Evolutionary conservation across 2,113 vertebrate genomes (phyloP).

Genomic region (Tichodroma muraria): DNA sequence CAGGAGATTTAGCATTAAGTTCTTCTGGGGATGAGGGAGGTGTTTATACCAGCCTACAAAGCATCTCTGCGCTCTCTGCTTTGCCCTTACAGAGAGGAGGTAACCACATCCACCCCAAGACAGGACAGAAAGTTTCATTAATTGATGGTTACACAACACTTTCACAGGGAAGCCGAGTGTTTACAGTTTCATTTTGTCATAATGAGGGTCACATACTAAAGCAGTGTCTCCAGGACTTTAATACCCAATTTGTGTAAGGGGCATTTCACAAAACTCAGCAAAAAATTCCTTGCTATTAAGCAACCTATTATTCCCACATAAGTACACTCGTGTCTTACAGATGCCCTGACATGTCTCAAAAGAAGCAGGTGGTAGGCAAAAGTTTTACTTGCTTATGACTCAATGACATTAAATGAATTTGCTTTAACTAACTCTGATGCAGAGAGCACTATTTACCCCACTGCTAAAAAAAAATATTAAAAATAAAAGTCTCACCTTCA

Average conservation of each 20-base stretch:
- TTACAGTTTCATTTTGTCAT: slow-evolving; percentile 12
- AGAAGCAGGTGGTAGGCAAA: not conserved
- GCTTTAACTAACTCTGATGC: not conserved
- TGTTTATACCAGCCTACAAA: not conserved
- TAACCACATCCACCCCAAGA: not conserved
- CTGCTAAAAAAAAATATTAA: not conserved
- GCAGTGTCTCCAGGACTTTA: not conserved
- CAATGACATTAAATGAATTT: not conserved
- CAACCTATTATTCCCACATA: not conserved
- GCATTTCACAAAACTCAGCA: slow-evolving; percentile 29
- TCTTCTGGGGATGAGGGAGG: not conserved
- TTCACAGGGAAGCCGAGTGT: not conserved
- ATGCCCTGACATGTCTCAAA: slow-evolving; percentile 6
- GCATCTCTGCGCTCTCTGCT: not conserved
- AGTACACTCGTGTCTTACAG: not conserved
- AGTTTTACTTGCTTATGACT: not conserved
- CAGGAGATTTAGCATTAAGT: not conserved
- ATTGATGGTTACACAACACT: not conserved
- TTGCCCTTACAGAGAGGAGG: not conserved
- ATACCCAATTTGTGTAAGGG: not conserved
- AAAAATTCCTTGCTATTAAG: not conserved
- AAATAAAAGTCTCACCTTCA: not conserved
- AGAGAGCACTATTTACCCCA: not conserved
- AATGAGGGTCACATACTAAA: not conserved
- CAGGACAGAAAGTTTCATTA: not conserved